These are phyloP conservation scores for Xyliphius kryptos DNA, from an alignment of 2,113 vertebrate species.

Conservation along the genomic window DNA sequence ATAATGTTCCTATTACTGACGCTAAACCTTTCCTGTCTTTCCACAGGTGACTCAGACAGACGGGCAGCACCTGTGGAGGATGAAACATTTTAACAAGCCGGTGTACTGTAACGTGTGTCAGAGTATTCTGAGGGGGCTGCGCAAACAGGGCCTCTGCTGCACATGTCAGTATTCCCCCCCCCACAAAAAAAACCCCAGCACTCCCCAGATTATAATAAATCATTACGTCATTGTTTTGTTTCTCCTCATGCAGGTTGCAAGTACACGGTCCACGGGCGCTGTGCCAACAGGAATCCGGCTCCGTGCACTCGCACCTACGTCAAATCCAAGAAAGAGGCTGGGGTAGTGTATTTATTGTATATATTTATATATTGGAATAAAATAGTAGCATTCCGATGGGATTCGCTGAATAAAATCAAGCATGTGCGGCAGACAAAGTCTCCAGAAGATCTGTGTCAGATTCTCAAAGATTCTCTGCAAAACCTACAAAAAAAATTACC, in stretches of 20 bases:
- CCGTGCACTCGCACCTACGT: conserved; percentile 79
- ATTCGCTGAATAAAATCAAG: no score
- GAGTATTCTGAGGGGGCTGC: conserved; percentile 75
- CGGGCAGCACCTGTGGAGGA: conserved; percentile 82
- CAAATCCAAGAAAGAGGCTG: conserved; percentile 75
- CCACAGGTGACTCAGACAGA: conserved; percentile 77
- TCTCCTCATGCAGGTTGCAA: conserved; percentile 70
- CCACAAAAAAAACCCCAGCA: neutral
- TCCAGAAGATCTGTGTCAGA: no score
- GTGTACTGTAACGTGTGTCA: conserved; percentile 81
- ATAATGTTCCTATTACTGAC: no score
- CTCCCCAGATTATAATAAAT: no score
- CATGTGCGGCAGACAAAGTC: no score
- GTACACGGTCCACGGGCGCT: conserved; percentile 80
- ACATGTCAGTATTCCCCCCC: conserved; percentile 72
- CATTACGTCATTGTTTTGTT: conserved; percentile 4
- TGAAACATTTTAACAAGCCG: conserved; percentile 82
- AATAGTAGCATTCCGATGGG: no score
- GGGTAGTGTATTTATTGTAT: no score
- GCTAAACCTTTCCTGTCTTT: no score
- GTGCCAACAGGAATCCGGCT: conserved; percentile 75
- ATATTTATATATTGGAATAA: no score
- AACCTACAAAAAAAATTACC: no score
- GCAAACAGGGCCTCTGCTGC: conserved; percentile 86
- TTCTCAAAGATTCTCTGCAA: no score